Evolutionary conservation across 2,888 invertebrate genomes (phyloP).

Genomic region (Bellardia bayeri): DNA sequence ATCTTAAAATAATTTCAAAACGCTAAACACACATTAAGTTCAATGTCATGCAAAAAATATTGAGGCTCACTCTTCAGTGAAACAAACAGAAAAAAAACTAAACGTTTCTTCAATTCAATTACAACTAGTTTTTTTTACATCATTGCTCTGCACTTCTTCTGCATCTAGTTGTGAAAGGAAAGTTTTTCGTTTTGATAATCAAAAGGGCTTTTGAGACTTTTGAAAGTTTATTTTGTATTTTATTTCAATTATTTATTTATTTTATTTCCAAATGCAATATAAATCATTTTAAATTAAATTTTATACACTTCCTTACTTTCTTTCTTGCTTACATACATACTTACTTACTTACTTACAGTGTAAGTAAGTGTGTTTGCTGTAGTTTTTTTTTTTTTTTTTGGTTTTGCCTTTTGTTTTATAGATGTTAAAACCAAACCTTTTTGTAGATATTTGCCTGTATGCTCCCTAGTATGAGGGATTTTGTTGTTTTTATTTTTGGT

Average conservation of each 20-base stretch:
- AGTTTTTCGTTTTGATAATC: conserved; percentile 40
- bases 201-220: conserved; percentile 55
- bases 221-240: conserved; percentile 40
- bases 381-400: conserved; percentile 4
- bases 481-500: background rate
- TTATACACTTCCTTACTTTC: conserved; percentile 53
- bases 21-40: too few relatives aligned
- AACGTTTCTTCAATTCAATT: conserved; percentile 48
- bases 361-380: background rate
- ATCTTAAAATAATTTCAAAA: too few relatives aligned
- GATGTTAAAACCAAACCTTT: conserved; percentile 17
- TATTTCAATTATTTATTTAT: conserved; percentile 27
- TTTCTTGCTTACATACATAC: conserved; percentile 7
- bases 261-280: conserved; percentile 63
- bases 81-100: background rate
- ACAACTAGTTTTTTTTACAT: background rate
- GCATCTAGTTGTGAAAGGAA: conserved; percentile 4
- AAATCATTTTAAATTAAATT: conserved; percentile 71
- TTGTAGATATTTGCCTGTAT: background rate
- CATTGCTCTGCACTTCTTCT: background rate
- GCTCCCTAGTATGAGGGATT: background rate
- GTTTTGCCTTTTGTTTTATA: conserved; percentile 30
- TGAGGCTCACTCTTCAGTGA: too few relatives aligned
- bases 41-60: too few relatives aligned
- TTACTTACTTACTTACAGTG: background rate